Evolutionary conservation across 2,113 vertebrate genomes (phyloP).

Genomic region (Circaetus gallicus): DNA sequence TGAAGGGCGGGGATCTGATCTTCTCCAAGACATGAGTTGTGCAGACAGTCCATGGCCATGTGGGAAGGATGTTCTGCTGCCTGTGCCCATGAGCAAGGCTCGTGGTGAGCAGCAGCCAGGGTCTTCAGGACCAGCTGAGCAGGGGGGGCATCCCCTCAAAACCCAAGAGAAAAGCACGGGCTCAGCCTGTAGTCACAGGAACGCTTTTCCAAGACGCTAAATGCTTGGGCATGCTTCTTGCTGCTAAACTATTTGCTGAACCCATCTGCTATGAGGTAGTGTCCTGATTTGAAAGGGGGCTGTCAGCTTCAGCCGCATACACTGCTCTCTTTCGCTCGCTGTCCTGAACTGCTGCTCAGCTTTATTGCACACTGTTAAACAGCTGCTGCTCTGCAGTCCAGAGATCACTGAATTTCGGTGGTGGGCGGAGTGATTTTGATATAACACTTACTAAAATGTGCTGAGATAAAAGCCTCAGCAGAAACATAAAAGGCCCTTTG

Average conservation of each 20-base stretch:
- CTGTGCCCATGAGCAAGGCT: neutral
- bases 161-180: neutral
- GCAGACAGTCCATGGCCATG: neutral
- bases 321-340: neutral
- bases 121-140: neutral
- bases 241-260: neutral
- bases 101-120: neutral
- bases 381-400: slow-evolving; percentile 1
- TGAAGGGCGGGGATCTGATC: neutral
- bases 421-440: neutral
- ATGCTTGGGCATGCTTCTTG: neutral
- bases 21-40: neutral
- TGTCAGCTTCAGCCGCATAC: neutral
- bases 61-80: neutral
- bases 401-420: neutral
- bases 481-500: slow-evolving; percentile 36
- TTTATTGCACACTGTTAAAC: neutral
- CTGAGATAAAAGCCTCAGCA: slow-evolving; percentile 41
- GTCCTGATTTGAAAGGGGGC: neutral
- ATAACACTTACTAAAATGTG: neutral
- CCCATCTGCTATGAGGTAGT: neutral
- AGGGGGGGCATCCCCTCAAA: neutral
- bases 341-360: slow-evolving; percentile 17
- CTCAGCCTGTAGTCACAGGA: neutral
- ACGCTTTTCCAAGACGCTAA: neutral